Evolutionary conservation across 2,797 vertebrate species (phyloP).

Genomic region (Gymnopithys bicolor): DNA sequence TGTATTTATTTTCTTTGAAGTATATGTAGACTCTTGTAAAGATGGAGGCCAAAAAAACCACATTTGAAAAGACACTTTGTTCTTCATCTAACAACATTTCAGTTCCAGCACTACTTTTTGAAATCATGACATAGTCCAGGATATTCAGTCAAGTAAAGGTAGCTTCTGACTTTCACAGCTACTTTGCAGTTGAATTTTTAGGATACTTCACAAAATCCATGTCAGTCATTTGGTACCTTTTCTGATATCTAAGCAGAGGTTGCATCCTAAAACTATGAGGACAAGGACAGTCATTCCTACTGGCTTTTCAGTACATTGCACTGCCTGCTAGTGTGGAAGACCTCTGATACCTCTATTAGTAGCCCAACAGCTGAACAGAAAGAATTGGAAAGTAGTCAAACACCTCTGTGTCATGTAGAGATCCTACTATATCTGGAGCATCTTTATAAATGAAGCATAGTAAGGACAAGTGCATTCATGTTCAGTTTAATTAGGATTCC

Average conservation of each 20-base stretch:
- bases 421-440: neutral
- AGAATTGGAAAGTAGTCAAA: neutral
- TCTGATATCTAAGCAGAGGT: neutral
- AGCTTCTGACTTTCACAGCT: neutral
- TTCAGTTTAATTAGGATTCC: neutral
- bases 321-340: neutral
- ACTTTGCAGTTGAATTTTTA: neutral
- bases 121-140: neutral
- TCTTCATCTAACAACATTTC: neutral
- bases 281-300: neutral
- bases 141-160: neutral
- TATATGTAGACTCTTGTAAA: neutral
- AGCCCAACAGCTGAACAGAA: neutral
- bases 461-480: neutral
- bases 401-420: neutral
- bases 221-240: neutral
- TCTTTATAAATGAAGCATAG: neutral
- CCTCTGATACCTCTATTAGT: neutral
- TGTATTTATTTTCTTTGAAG: neutral
- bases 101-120: neutral
- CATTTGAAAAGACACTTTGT: neutral
- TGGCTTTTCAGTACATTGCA: neutral
- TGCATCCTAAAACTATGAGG: neutral
- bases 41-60: neutral
- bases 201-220: neutral